Conservation (phyloP, 2,888 invertebrate genomes). For the Beris morrisii region DNA sequence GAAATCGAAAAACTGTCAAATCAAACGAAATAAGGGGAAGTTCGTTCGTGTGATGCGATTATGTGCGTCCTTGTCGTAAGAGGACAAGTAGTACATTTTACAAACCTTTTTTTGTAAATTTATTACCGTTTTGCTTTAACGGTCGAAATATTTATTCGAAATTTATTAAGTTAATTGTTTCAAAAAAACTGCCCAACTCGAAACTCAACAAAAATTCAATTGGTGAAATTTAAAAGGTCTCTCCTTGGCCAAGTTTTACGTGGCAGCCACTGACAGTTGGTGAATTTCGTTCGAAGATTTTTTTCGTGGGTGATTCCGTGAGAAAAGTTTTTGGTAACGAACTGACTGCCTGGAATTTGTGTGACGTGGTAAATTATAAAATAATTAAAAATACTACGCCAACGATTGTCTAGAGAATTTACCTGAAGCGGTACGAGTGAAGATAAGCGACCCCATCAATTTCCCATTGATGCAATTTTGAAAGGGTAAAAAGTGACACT, state of each 20-base stretch:
- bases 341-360: constrained; percentile 32
- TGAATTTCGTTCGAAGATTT: constrained; percentile 26
- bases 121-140: no score
- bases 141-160: no score
- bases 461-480: constrained; percentile 11
- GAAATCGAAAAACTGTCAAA: background rate
- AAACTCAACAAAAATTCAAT: background rate
- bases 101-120: no score
- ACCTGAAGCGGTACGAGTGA: background rate
- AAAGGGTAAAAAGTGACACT: constrained; percentile 7
- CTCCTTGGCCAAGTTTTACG: constrained; percentile 29
- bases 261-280: constrained; percentile 37
- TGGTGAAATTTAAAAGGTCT: constrained; percentile 10
- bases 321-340: constrained; percentile 12
- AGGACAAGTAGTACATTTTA: no score
- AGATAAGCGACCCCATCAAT: background rate
- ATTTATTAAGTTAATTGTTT: no score
- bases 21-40: background rate
- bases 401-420: background rate
- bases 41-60: background rate
- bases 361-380: constrained; percentile 35
- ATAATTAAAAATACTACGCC: background rate
- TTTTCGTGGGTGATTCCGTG: constrained; percentile 23
- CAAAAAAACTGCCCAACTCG: no score
- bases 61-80: no score